Percentiles rank a stretch among this genome's conserved stretches.
Evolutionary conservation across 2,113 vertebrate genomes (phyloP).

Genomic region (Sprattus sprattus): DNA sequence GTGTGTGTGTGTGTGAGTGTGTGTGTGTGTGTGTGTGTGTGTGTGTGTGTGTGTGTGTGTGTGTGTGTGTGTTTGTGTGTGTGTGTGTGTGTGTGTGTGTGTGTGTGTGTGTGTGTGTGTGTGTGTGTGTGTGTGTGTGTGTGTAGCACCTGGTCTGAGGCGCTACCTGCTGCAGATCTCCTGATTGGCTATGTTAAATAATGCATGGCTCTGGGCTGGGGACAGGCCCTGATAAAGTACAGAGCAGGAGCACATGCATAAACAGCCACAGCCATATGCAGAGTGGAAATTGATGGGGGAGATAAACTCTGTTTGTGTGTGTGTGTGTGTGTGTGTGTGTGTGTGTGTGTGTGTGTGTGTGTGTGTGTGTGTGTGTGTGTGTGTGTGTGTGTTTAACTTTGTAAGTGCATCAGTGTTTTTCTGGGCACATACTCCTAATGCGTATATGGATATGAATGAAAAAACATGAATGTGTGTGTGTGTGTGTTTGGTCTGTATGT

Average conservation of each 20-base stretch:
- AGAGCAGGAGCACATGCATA: slow-evolving; percentile 71
- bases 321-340: slow-evolving; percentile 14
- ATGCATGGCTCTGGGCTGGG: slow-evolving; percentile 73
- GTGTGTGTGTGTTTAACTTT: slow-evolving; percentile 7
- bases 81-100: slow-evolving; percentile 6
- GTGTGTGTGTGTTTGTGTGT: neutral
- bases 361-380: slow-evolving; percentile 33
- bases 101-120: slow-evolving; percentile 31
- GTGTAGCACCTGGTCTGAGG: slow-evolving; percentile 36
- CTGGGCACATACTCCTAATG: neutral
- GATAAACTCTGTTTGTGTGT: slow-evolving; percentile 61
- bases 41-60: neutral
- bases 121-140: slow-evolving; percentile 37
- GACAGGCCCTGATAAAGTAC: slow-evolving; percentile 76
- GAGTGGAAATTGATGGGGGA: slow-evolving; percentile 75
- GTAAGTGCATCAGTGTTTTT: slow-evolving; percentile 26
- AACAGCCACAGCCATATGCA: slow-evolving; percentile 77
- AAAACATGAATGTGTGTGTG: slow-evolving; percentile 9
- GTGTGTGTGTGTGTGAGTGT: neutral
- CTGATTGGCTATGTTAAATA: slow-evolving; percentile 71
- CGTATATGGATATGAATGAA: too few relatives aligned
- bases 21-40: neutral
- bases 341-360: slow-evolving; percentile 22
- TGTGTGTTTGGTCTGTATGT: slow-evolving; percentile 22
- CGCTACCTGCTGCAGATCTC: slow-evolving; percentile 44